Percentiles rank a stretch among this genome's conserved stretches.
Evolutionary conservation across 1,140 invertebrate species (phyloP).

Genomic region (Thaumatotibia leucotreta): DNA sequence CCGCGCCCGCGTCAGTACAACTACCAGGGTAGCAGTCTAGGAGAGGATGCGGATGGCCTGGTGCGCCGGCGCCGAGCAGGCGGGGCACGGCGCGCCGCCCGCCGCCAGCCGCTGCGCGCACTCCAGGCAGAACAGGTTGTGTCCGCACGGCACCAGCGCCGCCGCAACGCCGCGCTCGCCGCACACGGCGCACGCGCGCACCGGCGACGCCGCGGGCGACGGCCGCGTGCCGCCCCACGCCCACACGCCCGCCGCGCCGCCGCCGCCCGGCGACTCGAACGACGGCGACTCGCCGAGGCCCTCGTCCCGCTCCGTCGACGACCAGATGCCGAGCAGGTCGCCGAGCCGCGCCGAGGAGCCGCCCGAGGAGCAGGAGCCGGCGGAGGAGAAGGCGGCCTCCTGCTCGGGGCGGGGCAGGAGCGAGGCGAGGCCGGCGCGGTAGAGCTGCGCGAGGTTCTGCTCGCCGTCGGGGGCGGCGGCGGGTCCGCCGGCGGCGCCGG

Average conservation of each 20-base stretch:
- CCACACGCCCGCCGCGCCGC: conserved; percentile 83
- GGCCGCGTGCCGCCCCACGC: conserved; percentile 83
- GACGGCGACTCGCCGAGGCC: conserved; percentile 89
- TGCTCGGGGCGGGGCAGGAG: conserved; percentile 68
- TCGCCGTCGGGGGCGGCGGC: conserved; percentile 76
- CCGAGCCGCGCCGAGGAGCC: conserved; percentile 82
- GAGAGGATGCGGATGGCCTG: conserved; percentile 85
- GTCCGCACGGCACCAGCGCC: conserved; percentile 94
- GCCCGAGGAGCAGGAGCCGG: conserved; percentile 83
- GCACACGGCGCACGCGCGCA: conserved; percentile 89
- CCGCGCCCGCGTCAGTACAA: conserved; percentile 16
- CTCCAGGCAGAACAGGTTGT: conserved; percentile 96
- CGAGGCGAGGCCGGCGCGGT: conserved; percentile 80
- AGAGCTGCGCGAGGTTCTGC: conserved; percentile 80
- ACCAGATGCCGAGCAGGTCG: conserved; percentile 87
- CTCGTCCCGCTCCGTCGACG: conserved; percentile 86
- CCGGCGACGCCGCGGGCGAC: conserved; percentile 83
- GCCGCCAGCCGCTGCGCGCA: conserved; percentile 89
- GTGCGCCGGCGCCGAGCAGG: conserved; percentile 86
- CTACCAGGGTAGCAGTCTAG: conserved; percentile 40
- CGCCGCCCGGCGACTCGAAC: conserved; percentile 80
- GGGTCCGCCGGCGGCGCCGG: conserved; percentile 79
- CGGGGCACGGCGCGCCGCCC: conserved; percentile 87
- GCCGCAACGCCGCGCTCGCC: conserved; percentile 91
- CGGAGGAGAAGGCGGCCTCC: conserved; percentile 81